phyloP scores from a whole-genome alignment of 2,888 invertebrate genomes.

The Orchesellides sinensis region DNA sequence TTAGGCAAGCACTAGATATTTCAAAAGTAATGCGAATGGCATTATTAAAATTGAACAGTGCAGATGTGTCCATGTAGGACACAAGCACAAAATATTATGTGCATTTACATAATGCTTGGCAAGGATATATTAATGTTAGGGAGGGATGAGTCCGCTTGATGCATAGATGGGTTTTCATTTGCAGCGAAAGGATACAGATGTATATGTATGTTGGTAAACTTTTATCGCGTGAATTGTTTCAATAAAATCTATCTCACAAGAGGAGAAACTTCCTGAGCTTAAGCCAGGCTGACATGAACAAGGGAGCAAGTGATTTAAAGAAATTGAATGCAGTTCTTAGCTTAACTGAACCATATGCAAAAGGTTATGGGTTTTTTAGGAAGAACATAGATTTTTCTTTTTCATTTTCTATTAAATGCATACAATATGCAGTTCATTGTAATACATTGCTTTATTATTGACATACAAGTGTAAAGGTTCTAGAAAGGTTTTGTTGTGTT shows the following conservation, averaged over 20 bases:
- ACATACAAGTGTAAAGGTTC: no score
- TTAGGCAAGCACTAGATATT: conserved; percentile 7
- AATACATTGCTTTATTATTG: no score
- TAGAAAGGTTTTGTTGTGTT: no score
- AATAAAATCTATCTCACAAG: conserved; percentile 46
- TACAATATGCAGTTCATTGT: not conserved
- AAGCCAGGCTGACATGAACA: not conserved
- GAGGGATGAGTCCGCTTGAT: not conserved
- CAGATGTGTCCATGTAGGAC: conserved; percentile 36
- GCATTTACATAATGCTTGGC: no score
- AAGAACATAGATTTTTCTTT: no score
- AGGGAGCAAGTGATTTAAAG: conserved; percentile 26
- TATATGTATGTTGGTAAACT: not conserved
- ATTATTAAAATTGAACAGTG: conserved; percentile 54
- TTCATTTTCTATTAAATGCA: no score
- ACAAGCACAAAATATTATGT: no score
- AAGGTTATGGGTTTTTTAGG: no score
- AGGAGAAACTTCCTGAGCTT: not conserved
- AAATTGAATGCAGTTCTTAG: conserved; percentile 40
- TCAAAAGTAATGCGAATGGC: conserved; percentile 35
- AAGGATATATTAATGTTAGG: no score
- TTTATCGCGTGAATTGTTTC: conserved; percentile 36
- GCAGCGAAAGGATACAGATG: no score
- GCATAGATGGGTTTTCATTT: not conserved
- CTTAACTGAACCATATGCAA: no score